A percentile compares a stretch with the other conserved stretches of the same genome.
phyloP scores from a whole-genome alignment of 2,113 vertebrate species.

The Chelonoidis abingdonii region DNA sequence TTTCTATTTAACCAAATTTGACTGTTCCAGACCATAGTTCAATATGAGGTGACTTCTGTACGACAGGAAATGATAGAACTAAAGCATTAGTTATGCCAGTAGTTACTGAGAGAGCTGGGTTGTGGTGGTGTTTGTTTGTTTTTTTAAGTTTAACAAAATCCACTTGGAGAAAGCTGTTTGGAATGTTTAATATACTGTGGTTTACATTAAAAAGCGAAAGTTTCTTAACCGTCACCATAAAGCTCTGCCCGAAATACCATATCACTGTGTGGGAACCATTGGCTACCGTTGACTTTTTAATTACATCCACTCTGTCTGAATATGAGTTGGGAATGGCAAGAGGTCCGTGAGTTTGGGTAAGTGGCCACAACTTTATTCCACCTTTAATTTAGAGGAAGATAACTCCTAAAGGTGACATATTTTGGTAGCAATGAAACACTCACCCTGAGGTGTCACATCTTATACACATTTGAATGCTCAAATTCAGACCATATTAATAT shows the following conservation, averaged over 20 bases:
- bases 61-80: not conserved
- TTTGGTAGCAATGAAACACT: not conserved
- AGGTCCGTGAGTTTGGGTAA: not conserved
- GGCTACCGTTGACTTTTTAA: fast-evolving
- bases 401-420: not conserved
- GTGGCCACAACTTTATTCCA: not conserved
- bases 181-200: fast-evolving
- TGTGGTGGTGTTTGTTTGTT: not conserved
- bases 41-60: fast-evolving
- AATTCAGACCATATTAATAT: not conserved
- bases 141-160: not conserved
- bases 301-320: fast-evolving
- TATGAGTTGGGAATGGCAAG: fast-evolving
- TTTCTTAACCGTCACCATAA: fast-evolving
- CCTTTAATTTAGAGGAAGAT: not conserved
- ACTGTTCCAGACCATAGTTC: not conserved
- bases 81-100: not conserved
- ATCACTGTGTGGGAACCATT: fast-evolving
- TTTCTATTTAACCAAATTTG: fast-evolving
- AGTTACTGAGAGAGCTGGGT: not conserved
- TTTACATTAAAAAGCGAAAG: not conserved
- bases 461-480: not conserved
- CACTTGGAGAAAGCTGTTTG: not conserved
- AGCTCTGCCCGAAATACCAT: fast-evolving
- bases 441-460: not conserved